Evolutionary conservation across 2,113 vertebrate species (phyloP).

Genomic region (Petroica traversi): DNA sequence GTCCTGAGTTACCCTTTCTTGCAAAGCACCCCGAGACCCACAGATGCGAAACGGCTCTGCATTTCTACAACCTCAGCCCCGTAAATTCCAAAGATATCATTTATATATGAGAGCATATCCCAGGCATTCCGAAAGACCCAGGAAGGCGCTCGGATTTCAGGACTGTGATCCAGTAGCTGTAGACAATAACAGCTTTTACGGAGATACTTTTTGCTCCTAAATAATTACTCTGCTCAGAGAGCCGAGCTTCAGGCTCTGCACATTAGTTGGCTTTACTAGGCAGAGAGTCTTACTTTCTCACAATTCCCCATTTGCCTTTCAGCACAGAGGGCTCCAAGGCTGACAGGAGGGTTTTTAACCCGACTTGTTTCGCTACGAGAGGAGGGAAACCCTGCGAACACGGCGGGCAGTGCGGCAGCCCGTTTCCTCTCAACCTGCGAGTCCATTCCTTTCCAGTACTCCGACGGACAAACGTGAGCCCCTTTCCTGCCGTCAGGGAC

Average conservation of each 20-base stretch:
- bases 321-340: not conserved
- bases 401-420: not conserved
- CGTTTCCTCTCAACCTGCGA: not conserved
- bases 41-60: not conserved
- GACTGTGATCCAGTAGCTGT: not conserved
- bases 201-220: not conserved
- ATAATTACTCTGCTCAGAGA: not conserved
- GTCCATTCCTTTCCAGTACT: not conserved
- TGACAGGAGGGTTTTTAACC: not conserved
- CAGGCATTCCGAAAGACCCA: not conserved
- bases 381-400: not conserved
- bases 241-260: not conserved
- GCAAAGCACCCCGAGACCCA: not conserved
- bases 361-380: not conserved
- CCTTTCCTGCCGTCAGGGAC: not conserved
- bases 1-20: not conserved
- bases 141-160: not conserved
- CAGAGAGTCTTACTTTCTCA: not conserved
- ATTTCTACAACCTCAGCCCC: not conserved
- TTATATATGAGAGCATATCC: not conserved
- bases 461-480: not conserved
- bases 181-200: not conserved
- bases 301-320: not conserved
- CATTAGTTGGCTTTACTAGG: not conserved
- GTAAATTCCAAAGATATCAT: constrained; percentile 1